Conservation (phyloP, 2,113 vertebrate genomes). For the Rutilus rutilus region DNA sequence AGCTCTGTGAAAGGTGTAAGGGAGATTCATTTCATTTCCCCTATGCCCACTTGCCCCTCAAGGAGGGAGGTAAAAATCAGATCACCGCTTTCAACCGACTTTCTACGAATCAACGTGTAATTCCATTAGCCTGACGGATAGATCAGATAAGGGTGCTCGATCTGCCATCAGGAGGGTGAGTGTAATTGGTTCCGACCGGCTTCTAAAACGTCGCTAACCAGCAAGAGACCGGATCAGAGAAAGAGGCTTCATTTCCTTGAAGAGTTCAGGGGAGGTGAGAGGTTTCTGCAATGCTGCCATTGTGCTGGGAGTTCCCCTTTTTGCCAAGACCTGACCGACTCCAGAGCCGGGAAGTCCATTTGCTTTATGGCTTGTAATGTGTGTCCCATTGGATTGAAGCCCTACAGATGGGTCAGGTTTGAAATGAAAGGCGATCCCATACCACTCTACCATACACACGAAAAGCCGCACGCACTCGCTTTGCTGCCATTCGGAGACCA, state of each 20-base stretch:
- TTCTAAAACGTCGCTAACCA: slow-evolving; percentile 38
- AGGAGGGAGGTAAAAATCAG: background rate
- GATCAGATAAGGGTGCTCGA: slow-evolving; percentile 62
- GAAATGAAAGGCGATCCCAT: slow-evolving; percentile 57
- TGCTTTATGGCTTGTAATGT: slow-evolving; percentile 48
- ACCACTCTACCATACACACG: slow-evolving; percentile 10
- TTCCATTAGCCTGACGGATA: slow-evolving; percentile 56
- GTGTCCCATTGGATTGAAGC: slow-evolving; percentile 51
- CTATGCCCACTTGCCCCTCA: slow-evolving; percentile 44
- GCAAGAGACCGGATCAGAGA: slow-evolving; percentile 53
- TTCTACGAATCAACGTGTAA: slow-evolving; percentile 57
- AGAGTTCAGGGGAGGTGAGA: slow-evolving; percentile 56
- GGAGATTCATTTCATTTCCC: slow-evolving; percentile 45
- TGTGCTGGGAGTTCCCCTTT: background rate
- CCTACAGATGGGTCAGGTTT: slow-evolving; percentile 55
- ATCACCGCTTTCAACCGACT: slow-evolving; percentile 40
- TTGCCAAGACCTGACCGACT: slow-evolving; percentile 19
- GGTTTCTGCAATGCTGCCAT: slow-evolving; percentile 52
- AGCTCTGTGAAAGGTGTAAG: slow-evolving; percentile 28
- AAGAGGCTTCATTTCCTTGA: slow-evolving; percentile 56
- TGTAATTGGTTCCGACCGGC: slow-evolving; percentile 60
- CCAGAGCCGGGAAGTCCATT: slow-evolving; percentile 19
- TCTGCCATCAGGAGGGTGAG: slow-evolving; percentile 32
- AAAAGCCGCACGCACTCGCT: background rate
- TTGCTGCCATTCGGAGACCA: slow-evolving; percentile 32